Base-by-base conservation (phyloP, 2,797 vertebrate genomes). In the Pipistrellus pipistrellus region DNA sequence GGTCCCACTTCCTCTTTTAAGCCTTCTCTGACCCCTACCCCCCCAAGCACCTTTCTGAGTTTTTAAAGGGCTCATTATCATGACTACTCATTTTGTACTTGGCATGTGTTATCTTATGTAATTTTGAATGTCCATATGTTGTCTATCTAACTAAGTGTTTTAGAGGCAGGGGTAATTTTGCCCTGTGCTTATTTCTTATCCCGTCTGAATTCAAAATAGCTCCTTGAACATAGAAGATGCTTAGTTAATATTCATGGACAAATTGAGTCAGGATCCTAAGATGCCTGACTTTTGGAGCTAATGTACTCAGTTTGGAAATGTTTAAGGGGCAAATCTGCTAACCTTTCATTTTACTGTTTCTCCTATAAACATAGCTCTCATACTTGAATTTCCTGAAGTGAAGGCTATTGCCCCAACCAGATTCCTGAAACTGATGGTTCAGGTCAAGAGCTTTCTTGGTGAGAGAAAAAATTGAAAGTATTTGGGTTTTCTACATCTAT, bases 111-210 rank as follows among this genome's bases (percentile, higher is more conserved):
- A 3, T 68, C 21, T 72, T 44, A 57, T 6, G 44, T 35, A 38
- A 20, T 53, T 85, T 93, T 81, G 15, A 75, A 14, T 83, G 44
- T 53, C 59, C 27, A 8, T 75, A 69, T 83, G 44, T 69, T 92
- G 10, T 82, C 59, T 82, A 30, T 8, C 18, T 11, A 78, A 41
- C 9, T 30, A 72, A 88, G 48, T 41, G 25, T 23, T 11, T 66
- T 48, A 57, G 25, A 51, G 38, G 44, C 38, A 71, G 71, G 23
- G 41, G 0, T 92, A 78, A 15, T 57, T 73, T 64, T 51, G 2
- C 15, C 18, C 20, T 85, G 44, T 53, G 62, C 10, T 92, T 66
- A 11, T 55, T 78, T 83, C 3, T 4, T 72, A 44, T 41, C 9
- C 11, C 8, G 1, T 91, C 41, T 20, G 20, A 71, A n/a, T 76